Evolutionary conservation across 1,140 invertebrate genomes (phyloP).

Genomic region (Drosophila albomicans): DNA sequence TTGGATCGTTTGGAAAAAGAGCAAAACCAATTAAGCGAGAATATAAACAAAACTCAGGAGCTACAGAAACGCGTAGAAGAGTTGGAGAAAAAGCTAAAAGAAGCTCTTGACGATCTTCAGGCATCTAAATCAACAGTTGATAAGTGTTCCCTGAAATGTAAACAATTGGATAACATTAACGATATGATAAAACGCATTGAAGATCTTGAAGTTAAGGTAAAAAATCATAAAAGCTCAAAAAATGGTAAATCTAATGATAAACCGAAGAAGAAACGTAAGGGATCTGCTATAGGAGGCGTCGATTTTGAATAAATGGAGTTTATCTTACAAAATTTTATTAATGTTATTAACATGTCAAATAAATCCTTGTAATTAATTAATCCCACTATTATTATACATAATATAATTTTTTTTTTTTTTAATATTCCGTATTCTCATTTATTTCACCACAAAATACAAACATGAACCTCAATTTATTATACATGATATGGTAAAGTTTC

Average conservation of each 20-base stretch:
- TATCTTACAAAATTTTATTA: too few relatives aligned
- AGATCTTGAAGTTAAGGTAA: conserved; percentile 17
- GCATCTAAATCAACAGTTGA: neutral
- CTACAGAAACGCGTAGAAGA: neutral
- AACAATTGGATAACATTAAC: conserved; percentile 27
- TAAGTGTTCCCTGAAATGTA: conserved; percentile 15
- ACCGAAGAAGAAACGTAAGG: neutral
- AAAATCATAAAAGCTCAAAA: neutral
- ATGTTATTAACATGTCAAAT: too few relatives aligned
- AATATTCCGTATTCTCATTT: too few relatives aligned
- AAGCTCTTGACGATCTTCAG: neutral
- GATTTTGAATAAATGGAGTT: neutral
- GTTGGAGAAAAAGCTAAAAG: conserved; percentile 22
- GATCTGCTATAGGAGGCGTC: conserved; percentile 12
- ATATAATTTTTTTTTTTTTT: too few relatives aligned
- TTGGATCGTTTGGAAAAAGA: conserved; percentile 11
- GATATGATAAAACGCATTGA: conserved; percentile 48
- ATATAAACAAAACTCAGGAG: conserved; percentile 2
- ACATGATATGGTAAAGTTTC: too few relatives aligned
- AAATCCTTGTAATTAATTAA: too few relatives aligned
- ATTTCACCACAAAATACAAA: too few relatives aligned
- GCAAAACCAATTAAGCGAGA: neutral
- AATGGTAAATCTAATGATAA: neutral
- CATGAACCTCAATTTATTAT: too few relatives aligned
- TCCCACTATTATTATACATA: too few relatives aligned